phyloP scores from a whole-genome alignment of 1,140 invertebrate genomes.

The Globodera rostochiensis region DNA sequence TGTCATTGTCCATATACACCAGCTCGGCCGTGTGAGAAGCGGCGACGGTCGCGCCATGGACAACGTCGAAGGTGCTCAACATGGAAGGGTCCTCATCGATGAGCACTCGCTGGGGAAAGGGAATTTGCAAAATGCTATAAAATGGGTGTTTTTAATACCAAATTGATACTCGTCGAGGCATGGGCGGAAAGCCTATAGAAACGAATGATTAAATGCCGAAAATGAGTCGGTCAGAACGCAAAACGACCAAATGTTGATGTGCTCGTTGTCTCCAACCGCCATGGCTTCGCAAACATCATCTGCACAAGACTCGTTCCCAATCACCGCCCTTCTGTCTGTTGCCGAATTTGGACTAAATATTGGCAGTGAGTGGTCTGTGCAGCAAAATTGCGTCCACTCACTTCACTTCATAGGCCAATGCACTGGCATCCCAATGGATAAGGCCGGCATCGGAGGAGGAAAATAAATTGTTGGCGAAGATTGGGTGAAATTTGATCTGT shows the following conservation, averaged over 20 bases:
- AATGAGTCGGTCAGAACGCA: neutral
- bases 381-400: neutral
- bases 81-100: conserved; percentile 26
- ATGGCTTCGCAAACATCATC: neutral
- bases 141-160: neutral
- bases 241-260: conserved; percentile 23
- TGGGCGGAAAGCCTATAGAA: conserved; percentile 23
- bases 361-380: neutral
- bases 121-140: neutral
- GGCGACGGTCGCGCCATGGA: conserved; percentile 18
- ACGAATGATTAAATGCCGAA: neutral
- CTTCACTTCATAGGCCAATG: conserved; percentile 26
- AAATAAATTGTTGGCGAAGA: conserved; percentile 41
- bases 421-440: conserved; percentile 41
- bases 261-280: conserved; percentile 9
- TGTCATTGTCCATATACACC: conserved; percentile 18
- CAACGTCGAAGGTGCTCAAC: conserved; percentile 28
- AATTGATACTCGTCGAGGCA: conserved; percentile 18
- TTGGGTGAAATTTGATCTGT: conserved; percentile 38
- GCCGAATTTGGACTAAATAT: neutral
- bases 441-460: conserved; percentile 32
- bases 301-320: neutral
- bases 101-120: conserved; percentile 7
- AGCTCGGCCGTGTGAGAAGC: conserved; percentile 32
- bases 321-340: neutral